phyloP scores from a whole-genome alignment of 2,113 vertebrate species.

The Montifringilla adamsi region DNA sequence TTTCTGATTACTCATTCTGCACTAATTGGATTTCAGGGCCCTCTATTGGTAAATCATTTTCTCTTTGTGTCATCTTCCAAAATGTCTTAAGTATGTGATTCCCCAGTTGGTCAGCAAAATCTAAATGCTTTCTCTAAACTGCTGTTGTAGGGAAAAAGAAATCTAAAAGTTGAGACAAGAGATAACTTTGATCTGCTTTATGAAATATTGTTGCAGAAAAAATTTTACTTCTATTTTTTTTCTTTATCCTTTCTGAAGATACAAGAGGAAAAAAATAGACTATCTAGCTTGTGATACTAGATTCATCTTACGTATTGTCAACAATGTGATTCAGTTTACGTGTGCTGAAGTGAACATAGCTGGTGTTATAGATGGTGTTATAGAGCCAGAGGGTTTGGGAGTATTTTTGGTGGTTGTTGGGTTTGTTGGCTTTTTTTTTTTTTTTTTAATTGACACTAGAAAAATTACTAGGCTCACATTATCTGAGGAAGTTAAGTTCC shows the following conservation, averaged over 20 bases:
- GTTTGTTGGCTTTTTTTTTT: neutral
- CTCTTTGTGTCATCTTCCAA: constrained; percentile 17
- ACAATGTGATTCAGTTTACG: neutral
- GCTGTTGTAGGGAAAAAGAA: neutral
- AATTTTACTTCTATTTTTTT: neutral
- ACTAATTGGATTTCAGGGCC: constrained; percentile 38
- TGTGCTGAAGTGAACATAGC: neutral
- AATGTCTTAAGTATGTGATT: neutral
- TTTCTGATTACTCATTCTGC: neutral
- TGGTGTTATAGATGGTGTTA: neutral
- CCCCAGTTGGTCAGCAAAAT: neutral
- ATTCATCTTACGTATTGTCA: constrained; percentile 1
- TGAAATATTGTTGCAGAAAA: neutral
- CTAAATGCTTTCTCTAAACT: neutral
- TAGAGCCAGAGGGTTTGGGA: neutral
- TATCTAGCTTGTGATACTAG: neutral
- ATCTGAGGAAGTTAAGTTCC: neutral
- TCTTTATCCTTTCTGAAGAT: neutral
- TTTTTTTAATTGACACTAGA: neutral
- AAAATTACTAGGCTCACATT: constrained; percentile 33
- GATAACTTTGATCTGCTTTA: neutral
- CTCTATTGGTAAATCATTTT: constrained; percentile 35
- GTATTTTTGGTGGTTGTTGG: neutral
- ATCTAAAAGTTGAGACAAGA: neutral
- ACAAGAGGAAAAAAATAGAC: neutral